Percentiles rank a stretch among this genome's conserved stretches.
phyloP scores from a whole-genome alignment of 2,888 invertebrate species.

The Erebia palarica region DNA sequence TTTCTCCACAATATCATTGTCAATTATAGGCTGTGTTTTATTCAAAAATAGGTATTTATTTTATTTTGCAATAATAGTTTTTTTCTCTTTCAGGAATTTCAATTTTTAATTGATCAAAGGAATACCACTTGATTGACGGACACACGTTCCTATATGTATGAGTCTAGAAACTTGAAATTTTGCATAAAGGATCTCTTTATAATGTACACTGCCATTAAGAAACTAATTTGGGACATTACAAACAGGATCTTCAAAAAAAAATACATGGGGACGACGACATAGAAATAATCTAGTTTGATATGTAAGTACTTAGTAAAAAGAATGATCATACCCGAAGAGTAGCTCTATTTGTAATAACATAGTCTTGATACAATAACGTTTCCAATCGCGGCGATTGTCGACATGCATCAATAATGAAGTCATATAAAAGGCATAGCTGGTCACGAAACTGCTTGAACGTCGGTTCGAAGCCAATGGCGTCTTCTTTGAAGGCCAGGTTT shows the following conservation, averaged over 20 bases:
- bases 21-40: conserved; percentile 86
- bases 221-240: no score
- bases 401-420: conserved; percentile 88
- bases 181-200: no score
- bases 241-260: no score
- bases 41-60: neutral
- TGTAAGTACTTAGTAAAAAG: neutral
- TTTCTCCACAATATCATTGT: conserved; percentile 84
- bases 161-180: no score
- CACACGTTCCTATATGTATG: no score
- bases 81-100: no score
- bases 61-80: neutral
- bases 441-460: conserved; percentile 88
- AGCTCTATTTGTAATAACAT: conserved; percentile 48
- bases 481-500: conserved; percentile 82
- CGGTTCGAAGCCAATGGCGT: conserved; percentile 87
- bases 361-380: conserved; percentile 88
- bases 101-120: no score
- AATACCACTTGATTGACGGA: no score
- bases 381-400: conserved; percentile 90
- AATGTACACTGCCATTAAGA: no score
- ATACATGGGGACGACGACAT: no score
- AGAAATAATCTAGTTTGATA: no score
- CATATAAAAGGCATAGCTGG: conserved; percentile 86
- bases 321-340: conserved; percentile 56